Evolutionary conservation across 2,113 vertebrate species (phyloP).

Genomic region (Bombycilla garrulus): DNA sequence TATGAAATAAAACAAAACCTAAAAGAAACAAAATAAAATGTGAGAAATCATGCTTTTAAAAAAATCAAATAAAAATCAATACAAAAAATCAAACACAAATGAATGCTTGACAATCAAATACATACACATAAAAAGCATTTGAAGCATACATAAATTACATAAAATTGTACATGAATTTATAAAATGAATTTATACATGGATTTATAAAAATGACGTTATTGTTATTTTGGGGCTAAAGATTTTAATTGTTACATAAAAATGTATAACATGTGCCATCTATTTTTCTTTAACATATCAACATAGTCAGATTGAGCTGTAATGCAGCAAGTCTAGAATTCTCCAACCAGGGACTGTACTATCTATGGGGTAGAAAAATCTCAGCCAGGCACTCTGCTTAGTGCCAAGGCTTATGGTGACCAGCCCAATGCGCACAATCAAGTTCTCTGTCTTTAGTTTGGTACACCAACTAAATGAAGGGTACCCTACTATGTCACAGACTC

Average conservation of each 20-base stretch:
- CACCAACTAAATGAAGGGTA: not conserved
- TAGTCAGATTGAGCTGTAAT: not conserved
- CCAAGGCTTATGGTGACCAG: not conserved
- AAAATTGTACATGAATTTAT: not conserved
- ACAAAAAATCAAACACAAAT: conserved; percentile 60
- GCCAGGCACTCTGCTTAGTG: not conserved
- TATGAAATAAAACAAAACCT: conserved; percentile 99
- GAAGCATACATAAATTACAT: conserved; percentile 38
- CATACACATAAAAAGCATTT: conserved; percentile 49
- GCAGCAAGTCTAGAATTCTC: not conserved
- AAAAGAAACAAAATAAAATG: conserved; percentile 89
- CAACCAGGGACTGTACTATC: not conserved
- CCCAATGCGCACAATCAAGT: not conserved
- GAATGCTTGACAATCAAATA: conserved; percentile 51
- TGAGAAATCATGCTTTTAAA: conserved; percentile 74
- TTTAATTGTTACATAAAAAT: not conserved
- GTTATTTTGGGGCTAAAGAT: not conserved
- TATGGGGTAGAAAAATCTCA: not conserved
- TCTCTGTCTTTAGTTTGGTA: not conserved
- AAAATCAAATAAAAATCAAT: conserved; percentile 64
- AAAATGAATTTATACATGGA: not conserved
- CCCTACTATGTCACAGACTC: not conserved
- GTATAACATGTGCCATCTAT: not conserved
- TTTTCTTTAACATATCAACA: not conserved
- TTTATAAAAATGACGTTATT: not conserved